Conservation (phyloP, 1,140 invertebrate species). For the Drosophila fuyamai region DNA sequence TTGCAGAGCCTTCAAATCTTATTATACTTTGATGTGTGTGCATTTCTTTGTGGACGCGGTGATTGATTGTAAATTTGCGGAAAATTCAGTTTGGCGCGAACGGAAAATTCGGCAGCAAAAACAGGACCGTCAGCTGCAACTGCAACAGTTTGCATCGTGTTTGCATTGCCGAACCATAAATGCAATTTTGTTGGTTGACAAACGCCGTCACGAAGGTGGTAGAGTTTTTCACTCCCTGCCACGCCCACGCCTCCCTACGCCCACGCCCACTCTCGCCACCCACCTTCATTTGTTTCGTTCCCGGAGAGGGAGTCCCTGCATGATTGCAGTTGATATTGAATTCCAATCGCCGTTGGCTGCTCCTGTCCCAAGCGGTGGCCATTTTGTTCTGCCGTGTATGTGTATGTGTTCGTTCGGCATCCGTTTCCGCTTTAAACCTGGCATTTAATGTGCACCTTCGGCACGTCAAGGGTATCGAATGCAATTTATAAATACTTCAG, state of each 20-base stretch:
- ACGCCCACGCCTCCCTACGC: not conserved
- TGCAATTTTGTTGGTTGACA: slow-evolving; percentile 82
- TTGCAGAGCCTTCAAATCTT: slow-evolving; percentile 28
- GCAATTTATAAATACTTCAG: slow-evolving; percentile 9
- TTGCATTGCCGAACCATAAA: slow-evolving; percentile 25
- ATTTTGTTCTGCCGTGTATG: slow-evolving; percentile 39
- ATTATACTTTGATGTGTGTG: slow-evolving; percentile 5
- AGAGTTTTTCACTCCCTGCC: slow-evolving; percentile 1
- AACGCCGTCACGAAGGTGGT: slow-evolving; percentile 65
- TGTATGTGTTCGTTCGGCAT: slow-evolving; percentile 33
- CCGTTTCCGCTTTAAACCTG: slow-evolving; percentile 23
- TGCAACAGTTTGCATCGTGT: slow-evolving; percentile 16
- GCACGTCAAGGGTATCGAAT: slow-evolving; percentile 15
- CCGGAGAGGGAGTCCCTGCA: slow-evolving; percentile 34
- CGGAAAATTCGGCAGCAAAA: slow-evolving; percentile 20
- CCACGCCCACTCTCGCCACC: slow-evolving; percentile 1
- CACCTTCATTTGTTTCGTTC: slow-evolving; percentile 27
- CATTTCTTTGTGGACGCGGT: slow-evolving; percentile 11
- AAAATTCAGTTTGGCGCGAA: slow-evolving; percentile 47
- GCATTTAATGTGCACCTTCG: slow-evolving; percentile 27
- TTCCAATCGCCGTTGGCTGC: slow-evolving; percentile 46
- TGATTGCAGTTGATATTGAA: slow-evolving; percentile 72
- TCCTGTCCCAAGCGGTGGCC: slow-evolving; percentile 39
- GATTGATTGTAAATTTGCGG: slow-evolving; percentile 58
- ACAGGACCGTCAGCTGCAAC: slow-evolving; percentile 9